A percentile compares a stretch with the other conserved stretches of the same genome.
Evolutionary conservation across 2,797 vertebrate genomes (phyloP).

Genomic region (Semaprochilodus insignis): DNA sequence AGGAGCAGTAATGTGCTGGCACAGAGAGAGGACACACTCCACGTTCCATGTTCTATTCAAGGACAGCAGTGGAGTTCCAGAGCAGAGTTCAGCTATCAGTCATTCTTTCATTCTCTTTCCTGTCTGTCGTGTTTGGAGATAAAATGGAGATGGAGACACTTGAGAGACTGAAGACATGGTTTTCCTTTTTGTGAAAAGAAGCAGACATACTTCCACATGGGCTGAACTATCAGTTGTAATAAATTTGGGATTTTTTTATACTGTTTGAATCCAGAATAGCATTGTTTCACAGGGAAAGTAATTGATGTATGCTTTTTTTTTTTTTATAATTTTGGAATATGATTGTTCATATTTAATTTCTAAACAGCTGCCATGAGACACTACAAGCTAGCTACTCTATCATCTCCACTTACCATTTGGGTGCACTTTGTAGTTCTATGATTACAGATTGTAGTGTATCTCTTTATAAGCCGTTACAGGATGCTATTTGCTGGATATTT

Average conservation of each 20-base stretch:
- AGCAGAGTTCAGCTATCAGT: not conserved
- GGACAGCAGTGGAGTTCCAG: slow-evolving; percentile 36
- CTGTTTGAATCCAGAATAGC: not conserved
- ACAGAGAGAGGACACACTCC: slow-evolving; percentile 36
- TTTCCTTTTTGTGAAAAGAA: not conserved
- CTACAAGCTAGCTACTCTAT: not conserved
- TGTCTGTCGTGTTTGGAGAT: not conserved
- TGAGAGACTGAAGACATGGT: not conserved
- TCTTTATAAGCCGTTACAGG: no score
- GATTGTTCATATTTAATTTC: no score
- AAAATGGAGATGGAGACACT: not conserved
- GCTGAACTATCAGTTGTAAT: no score
- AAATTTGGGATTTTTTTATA: not conserved
- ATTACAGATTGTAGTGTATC: no score
- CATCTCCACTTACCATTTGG: no score
- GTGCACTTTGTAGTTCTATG: no score
- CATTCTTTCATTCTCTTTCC: not conserved
- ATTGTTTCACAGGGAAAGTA: no score
- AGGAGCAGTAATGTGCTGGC: slow-evolving; percentile 48
- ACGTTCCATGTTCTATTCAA: slow-evolving; percentile 53
- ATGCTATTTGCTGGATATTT: no score
- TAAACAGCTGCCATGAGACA: no score
- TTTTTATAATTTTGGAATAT: no score
- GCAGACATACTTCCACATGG: no score
- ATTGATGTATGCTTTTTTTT: no score